Percentiles rank a stretch among this genome's conserved stretches.
Conservation (phyloP, 2,113 vertebrate genomes). For the Tyto alba region DNA sequence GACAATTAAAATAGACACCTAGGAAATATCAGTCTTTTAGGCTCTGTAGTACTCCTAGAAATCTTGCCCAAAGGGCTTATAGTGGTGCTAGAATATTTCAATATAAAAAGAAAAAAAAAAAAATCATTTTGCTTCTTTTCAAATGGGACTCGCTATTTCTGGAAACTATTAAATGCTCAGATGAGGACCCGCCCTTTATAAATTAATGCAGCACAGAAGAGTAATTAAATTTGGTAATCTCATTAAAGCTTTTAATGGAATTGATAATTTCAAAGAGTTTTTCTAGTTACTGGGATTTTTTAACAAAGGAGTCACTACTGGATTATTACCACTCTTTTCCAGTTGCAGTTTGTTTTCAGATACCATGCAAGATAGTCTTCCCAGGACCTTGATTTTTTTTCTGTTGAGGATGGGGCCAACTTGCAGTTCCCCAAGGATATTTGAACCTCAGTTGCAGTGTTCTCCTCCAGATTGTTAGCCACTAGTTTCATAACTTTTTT, state of each 20-base stretch:
- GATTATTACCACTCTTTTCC: neutral
- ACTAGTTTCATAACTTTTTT: neutral
- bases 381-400: neutral
- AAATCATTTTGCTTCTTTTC: neutral
- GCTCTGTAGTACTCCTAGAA: neutral
- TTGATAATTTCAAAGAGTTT: conserved; percentile 60
- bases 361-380: neutral
- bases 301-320: conserved; percentile 22
- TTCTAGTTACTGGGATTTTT: conserved; percentile 35
- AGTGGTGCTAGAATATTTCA: neutral
- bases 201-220: conserved; percentile 57
- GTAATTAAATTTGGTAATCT: conserved; percentile 68
- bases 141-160: conserved; percentile 32
- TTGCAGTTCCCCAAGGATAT: neutral
- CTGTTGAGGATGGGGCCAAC: neutral
- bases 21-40: neutral
- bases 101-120: neutral
- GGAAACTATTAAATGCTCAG: conserved; percentile 35
- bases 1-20: neutral
- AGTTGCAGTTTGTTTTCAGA: neutral
- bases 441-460: neutral
- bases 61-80: neutral
- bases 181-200: conserved; percentile 51
- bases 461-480: neutral
- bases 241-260: conserved; percentile 70